Conservation (phyloP, 2,113 vertebrate species). For the Echinops telfairi region DNA sequence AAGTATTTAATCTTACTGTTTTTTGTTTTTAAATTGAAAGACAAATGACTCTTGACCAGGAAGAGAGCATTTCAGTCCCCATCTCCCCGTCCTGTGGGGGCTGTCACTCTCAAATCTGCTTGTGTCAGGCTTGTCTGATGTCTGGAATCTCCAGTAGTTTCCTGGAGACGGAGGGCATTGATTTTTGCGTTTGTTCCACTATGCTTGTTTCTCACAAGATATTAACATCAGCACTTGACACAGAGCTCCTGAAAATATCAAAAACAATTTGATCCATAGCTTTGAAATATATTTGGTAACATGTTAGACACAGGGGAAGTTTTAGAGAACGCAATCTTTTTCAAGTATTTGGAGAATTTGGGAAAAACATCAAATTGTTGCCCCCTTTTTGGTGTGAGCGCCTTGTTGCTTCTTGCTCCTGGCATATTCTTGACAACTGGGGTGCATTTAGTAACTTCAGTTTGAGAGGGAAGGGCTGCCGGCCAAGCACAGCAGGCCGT, state of each 20-base stretch:
- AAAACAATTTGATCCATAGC: slow-evolving; percentile 58
- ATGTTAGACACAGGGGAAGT: slow-evolving; percentile 19
- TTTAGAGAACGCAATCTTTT: slow-evolving; percentile 2
- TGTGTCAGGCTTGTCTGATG: slow-evolving; percentile 42
- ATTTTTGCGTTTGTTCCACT: slow-evolving; percentile 71
- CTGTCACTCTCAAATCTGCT: slow-evolving; percentile 24
- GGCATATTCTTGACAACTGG: slow-evolving; percentile 44
- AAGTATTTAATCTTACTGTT: not conserved
- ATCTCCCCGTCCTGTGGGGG: not conserved
- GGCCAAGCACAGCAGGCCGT: rapidly evolving
- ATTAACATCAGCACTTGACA: slow-evolving; percentile 68
- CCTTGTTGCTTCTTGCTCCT: not conserved
- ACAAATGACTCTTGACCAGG: slow-evolving; percentile 38
- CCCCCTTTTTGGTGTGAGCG: not conserved
- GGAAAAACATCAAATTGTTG: not conserved
- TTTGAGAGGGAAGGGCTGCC: not conserved
- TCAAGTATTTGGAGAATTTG: slow-evolving; percentile 1
- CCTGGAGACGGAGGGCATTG: slow-evolving; percentile 79
- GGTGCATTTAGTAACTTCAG: not conserved
- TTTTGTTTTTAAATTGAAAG: not conserved
- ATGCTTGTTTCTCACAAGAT: slow-evolving; percentile 65
- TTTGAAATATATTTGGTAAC: slow-evolving; percentile 71
- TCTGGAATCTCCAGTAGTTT: slow-evolving; percentile 61
- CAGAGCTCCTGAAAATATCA: slow-evolving; percentile 63
- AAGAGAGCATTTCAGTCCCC: not conserved